Evolutionary conservation across 2,113 vertebrate species (phyloP).

Genomic region (Canis aureus): DNA sequence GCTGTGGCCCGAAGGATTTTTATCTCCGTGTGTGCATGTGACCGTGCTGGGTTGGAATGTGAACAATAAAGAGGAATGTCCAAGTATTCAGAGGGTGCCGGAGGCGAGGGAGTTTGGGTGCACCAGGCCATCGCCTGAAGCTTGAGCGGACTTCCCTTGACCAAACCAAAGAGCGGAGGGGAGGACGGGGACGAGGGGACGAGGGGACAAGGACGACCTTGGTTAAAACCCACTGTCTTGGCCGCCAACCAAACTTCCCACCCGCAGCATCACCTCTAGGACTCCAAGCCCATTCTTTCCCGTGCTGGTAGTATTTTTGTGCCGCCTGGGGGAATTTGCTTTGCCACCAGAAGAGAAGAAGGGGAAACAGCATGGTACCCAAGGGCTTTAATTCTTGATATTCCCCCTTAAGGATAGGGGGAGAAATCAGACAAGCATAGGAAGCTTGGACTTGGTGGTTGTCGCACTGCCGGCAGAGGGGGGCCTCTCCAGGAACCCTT

Average conservation of each 20-base stretch:
- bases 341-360: not conserved
- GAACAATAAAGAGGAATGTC: constrained; percentile 86
- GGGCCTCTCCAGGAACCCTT: constrained; percentile 64
- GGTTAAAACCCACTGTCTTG: not conserved
- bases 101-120: not conserved
- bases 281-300: not conserved
- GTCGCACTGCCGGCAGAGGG: constrained; percentile 61
- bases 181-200: too few relatives aligned
- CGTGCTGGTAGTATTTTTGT: not conserved
- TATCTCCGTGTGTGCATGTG: constrained; percentile 83
- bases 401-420: not conserved
- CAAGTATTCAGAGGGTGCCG: constrained; percentile 74
- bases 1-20: constrained; percentile 76
- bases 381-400: constrained; percentile 65
- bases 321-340: not conserved
- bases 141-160: not conserved
- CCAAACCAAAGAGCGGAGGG: not conserved
- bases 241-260: not conserved
- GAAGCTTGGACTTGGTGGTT: constrained; percentile 78
- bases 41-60: constrained; percentile 83
- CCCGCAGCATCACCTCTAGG: not conserved
- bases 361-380: not conserved
- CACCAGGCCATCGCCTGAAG: not conserved
- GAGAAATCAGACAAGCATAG: constrained; percentile 73
- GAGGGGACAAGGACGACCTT: too few relatives aligned